Evolutionary conservation across 2,113 vertebrate species (phyloP).

Genomic region (Rhabdomys dilectus): DNA sequence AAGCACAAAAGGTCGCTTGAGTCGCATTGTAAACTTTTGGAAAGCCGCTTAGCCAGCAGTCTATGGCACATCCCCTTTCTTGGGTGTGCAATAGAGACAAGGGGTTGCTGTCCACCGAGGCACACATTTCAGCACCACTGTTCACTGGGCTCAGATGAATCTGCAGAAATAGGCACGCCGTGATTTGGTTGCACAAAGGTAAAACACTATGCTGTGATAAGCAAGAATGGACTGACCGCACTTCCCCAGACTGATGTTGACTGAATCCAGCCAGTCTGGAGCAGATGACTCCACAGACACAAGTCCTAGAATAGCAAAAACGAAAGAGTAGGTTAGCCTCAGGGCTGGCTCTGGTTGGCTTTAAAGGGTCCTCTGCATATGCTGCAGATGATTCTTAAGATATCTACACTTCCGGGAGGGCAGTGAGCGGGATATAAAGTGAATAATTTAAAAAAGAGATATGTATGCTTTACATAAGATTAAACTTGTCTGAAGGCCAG

Average conservation of each 20-base stretch:
- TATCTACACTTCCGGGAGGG: not conserved
- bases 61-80: not conserved
- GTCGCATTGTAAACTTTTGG: not conserved
- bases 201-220: accelerated
- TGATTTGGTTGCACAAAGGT: accelerated
- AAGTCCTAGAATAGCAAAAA: not conserved
- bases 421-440: no score
- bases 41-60: not conserved
- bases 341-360: not conserved
- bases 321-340: not conserved
- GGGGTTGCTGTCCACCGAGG: no score
- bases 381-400: not conserved
- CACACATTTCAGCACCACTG: no score
- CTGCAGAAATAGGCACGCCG: accelerated
- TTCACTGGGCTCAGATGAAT: not conserved
- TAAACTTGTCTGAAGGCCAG: not conserved
- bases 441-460: not conserved
- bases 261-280: not conserved
- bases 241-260: not conserved
- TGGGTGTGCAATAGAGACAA: not conserved
- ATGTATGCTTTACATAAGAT: not conserved
- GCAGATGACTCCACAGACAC: not conserved
- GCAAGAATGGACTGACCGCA: not conserved
- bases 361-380: no score
- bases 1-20: not conserved